These are phyloP conservation scores for Zophobas atratus DNA, from an alignment of 1,140 invertebrate species.

Conservation along the genomic window DNA sequence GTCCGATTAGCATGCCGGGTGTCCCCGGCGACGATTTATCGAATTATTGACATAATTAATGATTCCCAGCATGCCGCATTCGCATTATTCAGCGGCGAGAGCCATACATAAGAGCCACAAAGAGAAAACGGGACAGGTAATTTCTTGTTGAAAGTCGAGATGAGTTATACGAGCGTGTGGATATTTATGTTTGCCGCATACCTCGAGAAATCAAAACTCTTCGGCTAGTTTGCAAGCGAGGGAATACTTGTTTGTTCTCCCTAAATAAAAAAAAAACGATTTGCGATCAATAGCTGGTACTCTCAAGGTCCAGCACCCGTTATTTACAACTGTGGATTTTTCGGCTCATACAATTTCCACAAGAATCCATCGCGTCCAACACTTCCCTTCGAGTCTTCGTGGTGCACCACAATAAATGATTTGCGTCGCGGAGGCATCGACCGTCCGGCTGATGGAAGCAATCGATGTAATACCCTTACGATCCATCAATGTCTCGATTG, in stretches of 20 bases:
- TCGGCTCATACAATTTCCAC: too few relatives aligned
- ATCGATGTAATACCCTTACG: constrained; percentile 44
- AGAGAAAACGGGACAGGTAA: constrained; percentile 18
- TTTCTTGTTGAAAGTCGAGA: constrained; percentile 1
- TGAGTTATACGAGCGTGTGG: not conserved
- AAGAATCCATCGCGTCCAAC: too few relatives aligned
- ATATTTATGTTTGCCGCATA: not conserved
- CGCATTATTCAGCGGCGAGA: constrained; percentile 1
- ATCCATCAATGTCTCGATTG: constrained; percentile 45
- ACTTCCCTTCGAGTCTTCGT: not conserved
- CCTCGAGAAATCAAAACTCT: not conserved
- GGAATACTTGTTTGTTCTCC: too few relatives aligned
- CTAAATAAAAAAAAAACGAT: too few relatives aligned
- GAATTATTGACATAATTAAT: constrained; percentile 8
- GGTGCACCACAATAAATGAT: constrained; percentile 47
- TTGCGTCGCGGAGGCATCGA: constrained; percentile 24
- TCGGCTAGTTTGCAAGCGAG: not conserved
- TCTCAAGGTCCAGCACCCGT: too few relatives aligned
- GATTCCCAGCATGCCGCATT: constrained; percentile 7
- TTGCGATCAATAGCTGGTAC: too few relatives aligned
- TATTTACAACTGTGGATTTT: too few relatives aligned
- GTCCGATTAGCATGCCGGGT: constrained; percentile 15
- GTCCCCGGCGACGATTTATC: constrained; percentile 18
- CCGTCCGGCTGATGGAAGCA: constrained; percentile 44
- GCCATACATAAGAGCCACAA: not conserved